Conservation (phyloP, 2,113 vertebrate genomes). For the Tricholaema leucomelas region DNA sequence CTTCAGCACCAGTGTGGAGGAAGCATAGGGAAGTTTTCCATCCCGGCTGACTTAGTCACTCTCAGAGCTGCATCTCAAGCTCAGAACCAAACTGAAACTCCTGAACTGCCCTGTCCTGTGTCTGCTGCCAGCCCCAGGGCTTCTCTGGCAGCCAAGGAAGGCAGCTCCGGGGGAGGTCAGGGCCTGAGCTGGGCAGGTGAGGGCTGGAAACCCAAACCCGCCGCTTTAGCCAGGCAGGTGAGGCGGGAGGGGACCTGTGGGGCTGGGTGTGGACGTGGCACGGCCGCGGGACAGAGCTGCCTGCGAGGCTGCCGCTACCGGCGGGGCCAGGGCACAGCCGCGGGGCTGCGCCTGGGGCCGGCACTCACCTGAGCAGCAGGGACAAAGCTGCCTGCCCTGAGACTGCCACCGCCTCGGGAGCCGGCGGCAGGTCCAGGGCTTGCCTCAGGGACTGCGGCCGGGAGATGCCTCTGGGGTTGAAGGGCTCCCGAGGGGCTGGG, state of each 20-base stretch:
- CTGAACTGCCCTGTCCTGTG: not conserved
- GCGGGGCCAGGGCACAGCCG: not conserved
- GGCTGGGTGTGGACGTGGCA: not conserved
- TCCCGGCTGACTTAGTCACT: not conserved
- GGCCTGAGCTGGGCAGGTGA: not conserved
- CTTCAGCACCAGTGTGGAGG: accelerated
- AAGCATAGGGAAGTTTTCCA: not conserved
- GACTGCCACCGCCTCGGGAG: too few relatives aligned
- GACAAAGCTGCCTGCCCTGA: too few relatives aligned
- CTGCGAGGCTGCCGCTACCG: not conserved
- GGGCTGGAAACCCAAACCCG: not conserved
- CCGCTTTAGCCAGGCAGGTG: not conserved
- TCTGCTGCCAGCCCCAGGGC: not conserved
- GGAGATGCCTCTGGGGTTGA: not conserved
- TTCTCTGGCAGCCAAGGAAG: not conserved
- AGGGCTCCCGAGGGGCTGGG: too few relatives aligned
- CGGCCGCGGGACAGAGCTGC: not conserved
- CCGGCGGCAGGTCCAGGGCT: too few relatives aligned
- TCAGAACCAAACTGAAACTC: too few relatives aligned
- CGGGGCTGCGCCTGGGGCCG: not conserved
- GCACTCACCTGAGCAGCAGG: accelerated
- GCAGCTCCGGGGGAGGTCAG: not conserved
- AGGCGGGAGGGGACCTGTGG: not conserved
- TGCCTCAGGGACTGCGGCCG: not conserved
- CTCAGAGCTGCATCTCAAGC: not conserved